Evolutionary conservation across 2,888 invertebrate species (phyloP).

Genomic region (Pycnomerus fuliginosus): DNA sequence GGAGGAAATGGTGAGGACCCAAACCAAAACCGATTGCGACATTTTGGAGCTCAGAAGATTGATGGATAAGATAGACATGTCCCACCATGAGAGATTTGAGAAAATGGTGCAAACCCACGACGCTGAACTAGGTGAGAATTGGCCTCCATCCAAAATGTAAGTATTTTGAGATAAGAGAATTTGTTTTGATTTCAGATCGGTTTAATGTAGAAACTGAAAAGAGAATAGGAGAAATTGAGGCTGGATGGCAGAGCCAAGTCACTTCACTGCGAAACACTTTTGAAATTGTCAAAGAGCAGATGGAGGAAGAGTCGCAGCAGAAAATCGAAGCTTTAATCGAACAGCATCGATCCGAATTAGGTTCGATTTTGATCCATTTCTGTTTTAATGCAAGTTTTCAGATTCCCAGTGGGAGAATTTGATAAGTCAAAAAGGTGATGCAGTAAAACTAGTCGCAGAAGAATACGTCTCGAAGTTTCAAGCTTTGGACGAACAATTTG

Average conservation of each 20-base stretch:
- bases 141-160: background rate
- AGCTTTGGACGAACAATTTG: constrained; percentile 52
- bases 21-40: constrained; percentile 68
- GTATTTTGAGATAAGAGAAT: background rate
- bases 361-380: constrained; percentile 44
- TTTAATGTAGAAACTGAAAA: constrained; percentile 50
- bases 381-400: constrained; percentile 42
- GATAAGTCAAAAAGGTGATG: constrained; percentile 63
- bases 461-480: constrained; percentile 59
- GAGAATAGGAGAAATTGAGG: constrained; percentile 50
- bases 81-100: constrained; percentile 71
- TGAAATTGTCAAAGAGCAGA: constrained; percentile 54
- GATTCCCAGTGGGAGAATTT: constrained; percentile 67
- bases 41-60: constrained; percentile 68
- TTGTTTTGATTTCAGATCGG: constrained; percentile 43
- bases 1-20: constrained; percentile 60
- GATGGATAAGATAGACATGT: constrained; percentile 72
- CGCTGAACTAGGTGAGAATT: constrained; percentile 64
- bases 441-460: constrained; percentile 60
- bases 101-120: constrained; percentile 65
- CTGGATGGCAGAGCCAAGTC: constrained; percentile 51
- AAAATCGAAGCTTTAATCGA: constrained; percentile 55
- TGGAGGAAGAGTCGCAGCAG: constrained; percentile 53
- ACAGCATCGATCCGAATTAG: constrained; percentile 63
- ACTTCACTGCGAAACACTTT: constrained; percentile 50